A percentile compares a stretch with the other conserved stretches of the same genome.
Evolutionary conservation across 1,140 invertebrate species (phyloP).

Genomic region (Halesus radiatus): DNA sequence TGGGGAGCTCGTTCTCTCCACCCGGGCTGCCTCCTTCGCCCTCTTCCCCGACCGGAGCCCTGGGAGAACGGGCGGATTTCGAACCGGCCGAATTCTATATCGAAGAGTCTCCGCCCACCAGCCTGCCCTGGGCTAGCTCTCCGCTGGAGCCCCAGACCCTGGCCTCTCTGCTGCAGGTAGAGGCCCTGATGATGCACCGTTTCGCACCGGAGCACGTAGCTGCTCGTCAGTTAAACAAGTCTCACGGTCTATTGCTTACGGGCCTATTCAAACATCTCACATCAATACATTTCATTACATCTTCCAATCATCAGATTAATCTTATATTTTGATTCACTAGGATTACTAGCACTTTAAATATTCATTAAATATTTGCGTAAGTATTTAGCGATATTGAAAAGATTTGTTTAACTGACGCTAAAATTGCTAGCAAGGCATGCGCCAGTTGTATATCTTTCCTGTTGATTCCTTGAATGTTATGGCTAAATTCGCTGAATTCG

Average conservation of each 20-base stretch:
- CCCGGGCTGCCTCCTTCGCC: conserved; percentile 59
- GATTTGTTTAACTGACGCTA: conserved; percentile 31
- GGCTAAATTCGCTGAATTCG: not conserved
- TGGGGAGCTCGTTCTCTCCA: conserved; percentile 63
- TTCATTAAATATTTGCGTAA: not conserved
- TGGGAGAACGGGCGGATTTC: conserved; percentile 73
- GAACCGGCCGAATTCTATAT: conserved; percentile 87
- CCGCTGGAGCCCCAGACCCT: conserved; percentile 69
- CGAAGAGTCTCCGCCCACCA: conserved; percentile 84
- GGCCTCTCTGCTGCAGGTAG: conserved; percentile 76
- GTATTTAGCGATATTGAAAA: not conserved
- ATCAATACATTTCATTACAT: not conserved
- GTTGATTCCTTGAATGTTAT: not conserved
- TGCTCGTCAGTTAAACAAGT: conserved; percentile 34
- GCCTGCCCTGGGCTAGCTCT: conserved; percentile 74
- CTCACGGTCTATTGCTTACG: not conserved
- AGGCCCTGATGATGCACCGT: conserved; percentile 50
- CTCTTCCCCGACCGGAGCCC: conserved; percentile 59
- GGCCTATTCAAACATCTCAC: not conserved
- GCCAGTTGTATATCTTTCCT: conserved; percentile 3
- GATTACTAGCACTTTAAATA: not conserved
- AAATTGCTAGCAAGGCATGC: conserved; percentile 24
- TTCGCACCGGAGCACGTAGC: conserved; percentile 9
- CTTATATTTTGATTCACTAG: not conserved
- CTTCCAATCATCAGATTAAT: not conserved